Evolutionary conservation across 2,113 vertebrate species (phyloP), one percentile per base, ranked within the genome.

Genomic region (Strigops habroptila): DNA sequence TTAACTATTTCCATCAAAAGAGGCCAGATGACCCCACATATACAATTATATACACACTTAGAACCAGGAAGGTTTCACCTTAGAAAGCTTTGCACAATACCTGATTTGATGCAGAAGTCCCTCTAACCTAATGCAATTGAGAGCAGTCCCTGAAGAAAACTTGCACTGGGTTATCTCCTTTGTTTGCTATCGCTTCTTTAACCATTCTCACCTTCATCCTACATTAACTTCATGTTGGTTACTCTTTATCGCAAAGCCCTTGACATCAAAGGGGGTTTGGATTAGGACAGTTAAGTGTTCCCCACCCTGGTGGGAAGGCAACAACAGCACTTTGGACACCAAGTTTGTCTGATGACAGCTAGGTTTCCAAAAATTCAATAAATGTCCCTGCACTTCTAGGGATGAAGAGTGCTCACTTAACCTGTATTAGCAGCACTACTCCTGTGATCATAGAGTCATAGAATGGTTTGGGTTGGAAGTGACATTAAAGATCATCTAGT

Each of bases 91-190:
- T 82, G 48, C 51, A 75, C 59, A 83, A 67, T 3, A n/a, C 1
- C 67, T 8, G 12, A 83, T 88, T 82, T 93, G 73, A 87, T 82
- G 76, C 27, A 93, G 57, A 84, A 93, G 57, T 67, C 31, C 25
- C 49, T 93, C 80, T 73, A 73, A 88, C 51, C 13, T 55, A 89
- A 89, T 63, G 85, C 91, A 95, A 89, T 4, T 35, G 85, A 96
- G 49, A 94, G 12, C 22, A 92, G 82, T 18, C 28, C 41, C 73
- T 22, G 23, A 53, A 95, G 73, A 60, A 86, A 85, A n/a, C 46
- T 57, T 5, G 0, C 33, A n/a, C 30, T 28, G 46, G 55, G 7
- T 23, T 46, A n/a, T 17, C 71, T 35, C 30, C 33, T 13, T 63
- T 46, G 6, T 82, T 83, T 69, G 51, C 16, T 55, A 46, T 30